Evolutionary conservation across 2,113 vertebrate species (phyloP), one percentile per base, ranked within the genome.

Genomic region (Cyprinodon tularosa): DNA sequence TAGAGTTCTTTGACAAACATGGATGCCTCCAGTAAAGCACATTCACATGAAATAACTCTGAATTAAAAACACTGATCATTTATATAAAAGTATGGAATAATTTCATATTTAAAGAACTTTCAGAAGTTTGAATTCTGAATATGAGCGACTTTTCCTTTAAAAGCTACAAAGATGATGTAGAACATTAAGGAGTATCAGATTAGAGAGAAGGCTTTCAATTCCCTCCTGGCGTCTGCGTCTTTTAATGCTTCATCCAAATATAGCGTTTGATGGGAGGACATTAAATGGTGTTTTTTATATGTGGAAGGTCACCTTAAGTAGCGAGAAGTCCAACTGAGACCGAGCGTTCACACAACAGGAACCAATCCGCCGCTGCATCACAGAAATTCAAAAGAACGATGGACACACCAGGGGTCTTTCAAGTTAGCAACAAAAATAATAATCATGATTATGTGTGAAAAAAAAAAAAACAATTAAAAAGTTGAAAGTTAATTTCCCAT

Each of bases 401-500:
- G 77, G 79, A 84, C 39, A 85, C 75, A 20, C 62, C 48, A 45
- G 82, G 76, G 83, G 75, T 85, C 87, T 77, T n/a, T 57, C 17
- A 57, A 57, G 50, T 70, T 71, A 71, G 82, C 78, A 57, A 65
- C 72, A 83, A 88, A 82, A 72, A 76, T 89, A 45, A 88, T 74
- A 86, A 90, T 74, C 82, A 70, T n/a, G 10, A n/a, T 57, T 57
- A 20, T 57, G 50, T 0, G 12, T 29, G 2, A 47, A 42, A 29
- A 71, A 47, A 62, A 47, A 71, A 76, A 85, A 88, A 80, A 82
- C 81, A 86, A 91, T 88, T 88, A 91, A 88, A 89, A 89, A 86
- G 76, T 74, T 74, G 74, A 76, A 90, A 87, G 85, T 88, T 86
- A 86, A 92, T 94, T 90, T 53, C 76, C 78, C 76, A 78, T 90